Percentiles rank a stretch among this genome's conserved stretches.
Conservation (phyloP, 2,113 vertebrate species). For the Boleophthalmus pectinirostris region DNA sequence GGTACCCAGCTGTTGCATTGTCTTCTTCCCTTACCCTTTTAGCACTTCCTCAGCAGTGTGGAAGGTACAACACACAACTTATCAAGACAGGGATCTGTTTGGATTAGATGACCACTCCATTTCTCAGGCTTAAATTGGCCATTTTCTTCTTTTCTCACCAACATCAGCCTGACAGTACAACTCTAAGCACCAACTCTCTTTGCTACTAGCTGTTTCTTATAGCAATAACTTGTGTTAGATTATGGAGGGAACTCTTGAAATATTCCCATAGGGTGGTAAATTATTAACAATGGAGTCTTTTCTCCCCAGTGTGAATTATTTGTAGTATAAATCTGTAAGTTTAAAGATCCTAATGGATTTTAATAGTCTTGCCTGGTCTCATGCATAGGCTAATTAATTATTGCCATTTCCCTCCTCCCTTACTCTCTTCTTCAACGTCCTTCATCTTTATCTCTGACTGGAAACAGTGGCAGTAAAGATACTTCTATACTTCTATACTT, state of each 20-base stretch:
- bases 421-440: constrained; percentile 38
- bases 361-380: constrained; percentile 51
- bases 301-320: constrained; percentile 19
- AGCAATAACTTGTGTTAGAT: constrained; percentile 28
- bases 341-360: constrained; percentile 48
- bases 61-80: constrained; percentile 66
- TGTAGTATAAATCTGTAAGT: constrained; percentile 31
- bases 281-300: constrained; percentile 1
- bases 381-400: constrained; percentile 55
- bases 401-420: constrained; percentile 34
- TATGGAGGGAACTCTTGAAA: background rate
- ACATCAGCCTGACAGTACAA: constrained; percentile 53
- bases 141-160: constrained; percentile 70
- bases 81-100: constrained; percentile 75
- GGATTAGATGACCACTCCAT: constrained; percentile 74
- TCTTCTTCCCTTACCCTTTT: constrained; percentile 77
- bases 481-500: constrained; percentile 13
- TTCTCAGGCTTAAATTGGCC: constrained; percentile 77
- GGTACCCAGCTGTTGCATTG: constrained; percentile 82
- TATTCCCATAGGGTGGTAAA: background rate
- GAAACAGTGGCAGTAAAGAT: constrained; percentile 28
- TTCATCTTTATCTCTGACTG: constrained; percentile 43
- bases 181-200: constrained; percentile 37
- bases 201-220: background rate
- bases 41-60: constrained; percentile 72